Conservation (phyloP, 1,140 invertebrate species). For the Battus philenor region DNA sequence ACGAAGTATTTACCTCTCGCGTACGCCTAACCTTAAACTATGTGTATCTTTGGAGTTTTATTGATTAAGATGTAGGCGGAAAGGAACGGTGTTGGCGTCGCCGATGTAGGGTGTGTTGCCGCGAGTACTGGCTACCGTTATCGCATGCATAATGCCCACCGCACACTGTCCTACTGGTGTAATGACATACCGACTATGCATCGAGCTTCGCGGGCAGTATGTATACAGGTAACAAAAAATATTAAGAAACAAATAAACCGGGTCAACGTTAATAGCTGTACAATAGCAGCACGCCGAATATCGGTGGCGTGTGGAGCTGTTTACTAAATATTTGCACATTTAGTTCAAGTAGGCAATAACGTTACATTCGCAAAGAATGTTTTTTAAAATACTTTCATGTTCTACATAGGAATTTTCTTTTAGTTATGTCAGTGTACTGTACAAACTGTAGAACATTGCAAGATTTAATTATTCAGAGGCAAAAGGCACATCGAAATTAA, state of each 20-base stretch:
- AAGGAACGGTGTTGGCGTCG: neutral
- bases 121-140: constrained; percentile 45
- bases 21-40: neutral
- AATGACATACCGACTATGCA: constrained; percentile 50
- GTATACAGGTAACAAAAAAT: constrained; percentile 9
- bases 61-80: no score
- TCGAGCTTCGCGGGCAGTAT: constrained; percentile 5
- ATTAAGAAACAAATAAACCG: constrained; percentile 13
- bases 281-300: constrained; percentile 1
- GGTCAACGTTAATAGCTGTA: constrained; percentile 15
- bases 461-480: no score
- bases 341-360: constrained; percentile 1
- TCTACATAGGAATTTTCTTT: no score
- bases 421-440: no score
- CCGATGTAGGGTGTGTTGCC: constrained; percentile 16
- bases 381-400: no score
- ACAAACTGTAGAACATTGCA: no score
- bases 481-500: no score
- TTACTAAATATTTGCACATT: constrained; percentile 17
- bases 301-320: constrained; percentile 5
- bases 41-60: neutral
- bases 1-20: constrained; percentile 16
- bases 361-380: constrained; percentile 8
- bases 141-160: constrained; percentile 57
- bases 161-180: constrained; percentile 51